These are phyloP conservation scores for Nothocercus julius DNA, from an alignment of 2,113 vertebrate genomes.

Conservation along the genomic window DNA sequence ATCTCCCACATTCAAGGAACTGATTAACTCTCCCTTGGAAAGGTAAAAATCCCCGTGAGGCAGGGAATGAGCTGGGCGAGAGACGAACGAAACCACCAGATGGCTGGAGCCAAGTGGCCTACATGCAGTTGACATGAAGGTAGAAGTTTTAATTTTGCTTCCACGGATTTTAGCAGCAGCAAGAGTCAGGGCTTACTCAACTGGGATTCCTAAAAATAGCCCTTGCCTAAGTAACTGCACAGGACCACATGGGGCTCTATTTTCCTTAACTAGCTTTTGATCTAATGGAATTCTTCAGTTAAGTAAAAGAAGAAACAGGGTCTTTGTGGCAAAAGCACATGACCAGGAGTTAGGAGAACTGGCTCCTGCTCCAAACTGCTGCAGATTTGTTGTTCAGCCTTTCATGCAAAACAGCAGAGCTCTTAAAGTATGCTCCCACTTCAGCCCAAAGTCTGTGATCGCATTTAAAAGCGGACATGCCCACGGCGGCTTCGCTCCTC, in stretches of 20 bases:
- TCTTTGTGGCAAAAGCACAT: slow-evolving; percentile 62
- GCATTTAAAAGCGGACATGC: slow-evolving; percentile 1
- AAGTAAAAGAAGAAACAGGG: slow-evolving; percentile 70
- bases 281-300: slow-evolving; percentile 71
- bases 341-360: slow-evolving; percentile 46
- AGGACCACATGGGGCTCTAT: slow-evolving; percentile 71
- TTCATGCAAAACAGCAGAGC: neutral
- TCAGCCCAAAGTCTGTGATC: slow-evolving; percentile 17
- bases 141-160: slow-evolving; percentile 64
- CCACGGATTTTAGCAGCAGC: slow-evolving; percentile 60
- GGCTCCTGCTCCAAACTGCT: slow-evolving; percentile 29
- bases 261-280: slow-evolving; percentile 74
- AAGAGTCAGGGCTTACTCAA: slow-evolving; percentile 65
- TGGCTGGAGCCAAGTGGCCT: slow-evolving; percentile 29
- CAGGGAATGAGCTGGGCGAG: slow-evolving; percentile 6
- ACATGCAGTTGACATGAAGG: slow-evolving; percentile 22
- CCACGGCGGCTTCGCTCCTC: neutral
- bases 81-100: neutral
- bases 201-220: slow-evolving; percentile 71
- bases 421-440: neutral
- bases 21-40: slow-evolving; percentile 35
- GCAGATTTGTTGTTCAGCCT: slow-evolving; percentile 49
- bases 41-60: slow-evolving; percentile 9
- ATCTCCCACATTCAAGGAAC: slow-evolving; percentile 5
- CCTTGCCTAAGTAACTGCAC: slow-evolving; percentile 70